Percentiles rank a stretch among this genome's conserved stretches.
Conservation (phyloP, 2,888 invertebrate genomes). For the Altica lythri region DNA sequence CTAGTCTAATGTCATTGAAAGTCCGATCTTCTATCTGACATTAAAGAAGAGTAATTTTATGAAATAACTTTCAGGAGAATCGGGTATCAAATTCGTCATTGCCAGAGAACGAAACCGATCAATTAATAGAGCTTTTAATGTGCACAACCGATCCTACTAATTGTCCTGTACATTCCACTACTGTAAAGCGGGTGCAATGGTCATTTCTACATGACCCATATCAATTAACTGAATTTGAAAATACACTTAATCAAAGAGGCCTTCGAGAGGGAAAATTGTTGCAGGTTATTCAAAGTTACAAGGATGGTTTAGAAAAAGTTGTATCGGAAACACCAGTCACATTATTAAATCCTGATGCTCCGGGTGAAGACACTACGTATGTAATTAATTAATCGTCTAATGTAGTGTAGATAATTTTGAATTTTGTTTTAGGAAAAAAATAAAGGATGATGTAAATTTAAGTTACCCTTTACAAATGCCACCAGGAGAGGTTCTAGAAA, state of each 20-base stretch:
- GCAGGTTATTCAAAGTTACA: conserved; percentile 69
- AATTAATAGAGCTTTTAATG: conserved; percentile 62
- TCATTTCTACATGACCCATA: conserved; percentile 72
- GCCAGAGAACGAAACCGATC: conserved; percentile 44
- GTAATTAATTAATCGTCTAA: too few relatives aligned
- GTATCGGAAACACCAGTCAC: conserved; percentile 45
- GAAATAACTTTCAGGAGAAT: conserved; percentile 19
- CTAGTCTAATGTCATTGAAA: too few relatives aligned
- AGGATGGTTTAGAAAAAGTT: conserved; percentile 55
- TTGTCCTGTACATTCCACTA: conserved; percentile 75
- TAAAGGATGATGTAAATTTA: too few relatives aligned
- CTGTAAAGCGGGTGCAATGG: conserved; percentile 63
- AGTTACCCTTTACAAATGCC: too few relatives aligned
- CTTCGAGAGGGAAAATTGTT: conserved; percentile 78
- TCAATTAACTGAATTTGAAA: conserved; percentile 73
- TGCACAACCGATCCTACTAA: conserved; percentile 71
- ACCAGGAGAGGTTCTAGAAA: conserved; percentile 71
- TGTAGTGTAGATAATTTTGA: too few relatives aligned
- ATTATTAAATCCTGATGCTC: conserved; percentile 46
- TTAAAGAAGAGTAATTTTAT: too few relatives aligned
- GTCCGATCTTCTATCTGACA: too few relatives aligned
- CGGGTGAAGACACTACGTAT: too few relatives aligned
- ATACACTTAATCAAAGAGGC: conserved; percentile 81
- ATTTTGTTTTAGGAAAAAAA: too few relatives aligned
- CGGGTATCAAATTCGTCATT: conserved; percentile 12